Evolutionary conservation across 1,140 invertebrate species (phyloP).

Genomic region (Drosophila virilis): DNA sequence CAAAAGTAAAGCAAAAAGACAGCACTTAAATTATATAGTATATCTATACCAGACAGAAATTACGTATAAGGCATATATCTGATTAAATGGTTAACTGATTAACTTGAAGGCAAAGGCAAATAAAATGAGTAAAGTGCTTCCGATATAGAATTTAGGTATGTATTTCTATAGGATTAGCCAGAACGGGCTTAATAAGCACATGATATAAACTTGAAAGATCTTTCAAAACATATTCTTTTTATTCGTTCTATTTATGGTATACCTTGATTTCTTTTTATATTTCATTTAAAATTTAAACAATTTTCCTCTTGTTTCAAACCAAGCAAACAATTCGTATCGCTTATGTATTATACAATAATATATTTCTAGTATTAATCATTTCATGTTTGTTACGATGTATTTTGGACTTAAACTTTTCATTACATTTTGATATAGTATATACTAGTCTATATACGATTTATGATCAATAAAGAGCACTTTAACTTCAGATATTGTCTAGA

Average conservation of each 20-base stretch:
- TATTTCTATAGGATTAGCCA: slow-evolving; percentile 50
- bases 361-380: slow-evolving; percentile 45
- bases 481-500: slow-evolving; percentile 23
- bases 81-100: slow-evolving; percentile 21
- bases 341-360: slow-evolving; percentile 58
- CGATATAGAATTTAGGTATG: slow-evolving; percentile 73
- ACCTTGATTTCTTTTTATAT: not conserved
- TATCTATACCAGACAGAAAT: slow-evolving; percentile 18
- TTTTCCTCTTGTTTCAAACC: not conserved
- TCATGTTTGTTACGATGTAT: slow-evolving; percentile 74
- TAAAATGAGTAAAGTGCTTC: slow-evolving; percentile 79
- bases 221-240: not conserved
- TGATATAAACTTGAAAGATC: slow-evolving; percentile 2
- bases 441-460: slow-evolving; percentile 17
- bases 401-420: slow-evolving; percentile 74
- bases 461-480: slow-evolving; percentile 13
- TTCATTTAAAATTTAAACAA: slow-evolving; percentile 28
- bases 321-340: slow-evolving; percentile 36
- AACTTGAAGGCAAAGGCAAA: slow-evolving; percentile 71
- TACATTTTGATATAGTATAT: slow-evolving; percentile 53
- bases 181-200: slow-evolving; percentile 35
- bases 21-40: slow-evolving; percentile 30
- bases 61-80: slow-evolving; percentile 36
- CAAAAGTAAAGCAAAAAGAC: slow-evolving; percentile 15
- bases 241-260: not conserved